A percentile compares a stretch with the other conserved stretches of the same genome.
Evolutionary conservation across 1,140 invertebrate genomes (phyloP).

Genomic region (Physella acuta): DNA sequence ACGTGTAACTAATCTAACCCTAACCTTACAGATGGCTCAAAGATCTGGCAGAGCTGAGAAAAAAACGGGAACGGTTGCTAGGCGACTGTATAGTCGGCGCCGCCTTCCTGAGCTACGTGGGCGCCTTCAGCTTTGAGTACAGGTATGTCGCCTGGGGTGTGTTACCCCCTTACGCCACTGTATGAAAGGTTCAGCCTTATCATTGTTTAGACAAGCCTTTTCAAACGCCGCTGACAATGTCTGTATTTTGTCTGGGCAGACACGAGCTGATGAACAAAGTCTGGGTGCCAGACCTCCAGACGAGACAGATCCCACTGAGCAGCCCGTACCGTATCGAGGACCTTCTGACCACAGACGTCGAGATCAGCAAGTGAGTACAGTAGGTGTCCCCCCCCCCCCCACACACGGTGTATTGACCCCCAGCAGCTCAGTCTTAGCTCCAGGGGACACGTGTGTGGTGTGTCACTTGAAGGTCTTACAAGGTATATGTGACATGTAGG

Average conservation of each 20-base stretch:
- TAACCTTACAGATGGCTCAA: slow-evolving; percentile 66
- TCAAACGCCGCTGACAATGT: no score
- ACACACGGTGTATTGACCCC: no score
- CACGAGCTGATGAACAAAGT: slow-evolving; percentile 76
- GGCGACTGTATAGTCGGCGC: slow-evolving; percentile 79
- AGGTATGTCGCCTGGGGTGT: slow-evolving; percentile 60
- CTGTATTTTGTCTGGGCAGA: background rate
- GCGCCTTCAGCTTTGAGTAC: slow-evolving; percentile 81
- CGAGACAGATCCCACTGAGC: slow-evolving; percentile 71
- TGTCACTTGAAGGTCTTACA: no score
- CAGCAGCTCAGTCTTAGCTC: no score
- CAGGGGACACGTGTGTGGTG: no score
- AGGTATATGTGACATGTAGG: no score
- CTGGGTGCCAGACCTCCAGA: slow-evolving; percentile 72
- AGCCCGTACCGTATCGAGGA: slow-evolving; percentile 66
- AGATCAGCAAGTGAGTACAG: slow-evolving; percentile 69
- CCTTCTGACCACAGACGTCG: slow-evolving; percentile 76
- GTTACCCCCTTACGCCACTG: background rate
- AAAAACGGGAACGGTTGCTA: slow-evolving; percentile 70
- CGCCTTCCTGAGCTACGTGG: slow-evolving; percentile 78
- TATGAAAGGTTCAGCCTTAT: background rate
- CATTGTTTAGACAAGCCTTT: background rate
- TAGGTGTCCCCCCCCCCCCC: background rate
- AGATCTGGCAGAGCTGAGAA: slow-evolving; percentile 70
- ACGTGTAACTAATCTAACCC: no score